phyloP scores from a whole-genome alignment of 2,888 invertebrate species.

The Dolichomitus sp. region DNA sequence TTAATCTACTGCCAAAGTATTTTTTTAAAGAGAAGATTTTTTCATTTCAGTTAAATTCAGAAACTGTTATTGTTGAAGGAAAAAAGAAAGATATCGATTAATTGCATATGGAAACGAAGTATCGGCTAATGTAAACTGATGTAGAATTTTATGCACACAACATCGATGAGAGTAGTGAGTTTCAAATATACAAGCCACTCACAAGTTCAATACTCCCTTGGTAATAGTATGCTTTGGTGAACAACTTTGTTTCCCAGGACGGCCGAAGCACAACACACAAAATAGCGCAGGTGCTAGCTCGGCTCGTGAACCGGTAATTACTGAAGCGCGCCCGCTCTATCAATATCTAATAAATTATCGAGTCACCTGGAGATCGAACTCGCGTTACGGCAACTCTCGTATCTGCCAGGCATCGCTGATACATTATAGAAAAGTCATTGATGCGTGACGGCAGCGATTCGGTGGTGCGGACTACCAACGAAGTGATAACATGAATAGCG shows the following conservation, averaged over 20 bases:
- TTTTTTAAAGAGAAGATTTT: neutral
- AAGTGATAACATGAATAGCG: neutral
- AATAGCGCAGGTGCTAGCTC: constrained; percentile 23
- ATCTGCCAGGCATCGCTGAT: constrained; percentile 20
- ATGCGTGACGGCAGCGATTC: constrained; percentile 54
- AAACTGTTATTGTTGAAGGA: neutral
- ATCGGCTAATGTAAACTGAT: neutral
- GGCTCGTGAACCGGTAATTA: constrained; percentile 46
- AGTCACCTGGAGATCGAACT: constrained; percentile 64
- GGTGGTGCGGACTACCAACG: constrained; percentile 2
- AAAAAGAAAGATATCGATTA: neutral
- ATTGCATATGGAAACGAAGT: neutral
- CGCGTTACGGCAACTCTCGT: constrained; percentile 41
- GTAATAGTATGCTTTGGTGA: neutral
- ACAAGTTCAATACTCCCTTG: constrained; percentile 20
- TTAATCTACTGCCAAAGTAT: neutral
- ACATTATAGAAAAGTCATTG: constrained; percentile 49
- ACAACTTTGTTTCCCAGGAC: constrained; percentile 13
- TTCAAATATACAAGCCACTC: neutral
- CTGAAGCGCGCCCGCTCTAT: constrained; percentile 50
- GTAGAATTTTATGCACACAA: neutral
- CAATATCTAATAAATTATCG: constrained; percentile 63
- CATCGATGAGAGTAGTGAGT: neutral
- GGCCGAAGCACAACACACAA: constrained; percentile 1
- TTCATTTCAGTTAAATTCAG: neutral